A percentile compares a stretch with the other conserved stretches of the same genome.
These are phyloP conservation scores for Distichodus sexfasciatus DNA, from an alignment of 2,797 vertebrate species.

Conservation along the genomic window DNA sequence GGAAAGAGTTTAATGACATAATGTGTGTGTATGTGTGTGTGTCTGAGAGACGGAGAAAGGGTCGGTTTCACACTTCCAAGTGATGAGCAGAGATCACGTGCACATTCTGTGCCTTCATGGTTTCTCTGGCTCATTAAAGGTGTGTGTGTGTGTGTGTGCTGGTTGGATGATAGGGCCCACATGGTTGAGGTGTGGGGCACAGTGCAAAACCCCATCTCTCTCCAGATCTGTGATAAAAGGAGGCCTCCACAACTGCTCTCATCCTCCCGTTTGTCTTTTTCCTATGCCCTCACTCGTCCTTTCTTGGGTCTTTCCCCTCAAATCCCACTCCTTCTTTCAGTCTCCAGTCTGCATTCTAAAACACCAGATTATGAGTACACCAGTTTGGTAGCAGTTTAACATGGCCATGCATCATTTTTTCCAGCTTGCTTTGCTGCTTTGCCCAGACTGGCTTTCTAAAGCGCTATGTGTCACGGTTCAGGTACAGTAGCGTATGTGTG, in stretches of 20 bases:
- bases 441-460: no score
- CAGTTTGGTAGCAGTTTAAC: no score
- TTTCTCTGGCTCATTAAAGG: conserved; percentile 40
- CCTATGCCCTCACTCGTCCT: conserved; percentile 16
- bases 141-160: conserved; percentile 28
- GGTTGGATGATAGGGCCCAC: conserved; percentile 3
- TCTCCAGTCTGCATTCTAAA: background rate
- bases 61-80: background rate
- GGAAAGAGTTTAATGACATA: no score
- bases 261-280: conserved; percentile 1
- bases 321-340: background rate
- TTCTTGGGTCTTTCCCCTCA: background rate
- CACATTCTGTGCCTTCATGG: conserved; percentile 28
- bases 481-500: no score
- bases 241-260: background rate
- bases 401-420: no score
- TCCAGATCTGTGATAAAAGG: conserved; percentile 18
- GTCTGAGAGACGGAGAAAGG: background rate
- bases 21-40: no score
- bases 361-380: no score
- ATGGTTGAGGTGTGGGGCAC: conserved; percentile 26
- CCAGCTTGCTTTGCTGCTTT: no score
- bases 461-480: no score
- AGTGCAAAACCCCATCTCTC: conserved; percentile 23
- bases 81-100: background rate